phyloP scores from a whole-genome alignment of 2,113 vertebrate genomes.

The Tamias sibiricus region DNA sequence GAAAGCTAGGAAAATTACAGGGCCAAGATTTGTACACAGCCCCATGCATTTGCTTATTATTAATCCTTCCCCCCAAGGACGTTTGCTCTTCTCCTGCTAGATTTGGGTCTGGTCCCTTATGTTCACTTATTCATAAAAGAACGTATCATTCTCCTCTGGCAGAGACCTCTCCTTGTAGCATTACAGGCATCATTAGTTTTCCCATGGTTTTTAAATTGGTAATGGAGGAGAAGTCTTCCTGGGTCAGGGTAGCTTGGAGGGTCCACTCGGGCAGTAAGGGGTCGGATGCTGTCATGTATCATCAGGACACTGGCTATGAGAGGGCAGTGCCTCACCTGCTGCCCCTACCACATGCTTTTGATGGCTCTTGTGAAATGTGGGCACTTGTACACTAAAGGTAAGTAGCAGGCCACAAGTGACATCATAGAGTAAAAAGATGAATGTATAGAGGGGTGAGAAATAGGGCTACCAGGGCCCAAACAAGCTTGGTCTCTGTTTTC shows the following conservation, averaged over 20 bases:
- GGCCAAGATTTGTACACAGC: neutral
- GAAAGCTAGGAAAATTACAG: neutral
- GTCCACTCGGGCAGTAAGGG: neutral
- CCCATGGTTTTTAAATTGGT: neutral
- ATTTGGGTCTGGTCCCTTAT: neutral
- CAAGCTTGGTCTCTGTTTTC: conserved; percentile 45
- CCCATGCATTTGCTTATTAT: neutral
- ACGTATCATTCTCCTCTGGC: neutral
- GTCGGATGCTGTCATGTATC: neutral
- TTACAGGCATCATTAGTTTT: neutral
- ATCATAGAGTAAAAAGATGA: neutral
- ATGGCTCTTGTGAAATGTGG: neutral
- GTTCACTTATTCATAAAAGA: conserved; percentile 49
- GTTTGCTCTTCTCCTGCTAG: neutral
- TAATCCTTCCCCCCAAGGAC: neutral
- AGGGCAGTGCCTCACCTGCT: neutral
- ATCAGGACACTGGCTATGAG: neutral
- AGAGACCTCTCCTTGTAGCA: neutral
- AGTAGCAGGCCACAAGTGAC: neutral
- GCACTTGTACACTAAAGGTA: neutral
- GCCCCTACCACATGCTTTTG: neutral
- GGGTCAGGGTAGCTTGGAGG: neutral
- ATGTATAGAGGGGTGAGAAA: neutral
- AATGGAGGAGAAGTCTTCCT: neutral
- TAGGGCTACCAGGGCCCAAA: neutral